phyloP scores from a whole-genome alignment of 2,888 invertebrate genomes.

The Penaeus monodon region DNA sequence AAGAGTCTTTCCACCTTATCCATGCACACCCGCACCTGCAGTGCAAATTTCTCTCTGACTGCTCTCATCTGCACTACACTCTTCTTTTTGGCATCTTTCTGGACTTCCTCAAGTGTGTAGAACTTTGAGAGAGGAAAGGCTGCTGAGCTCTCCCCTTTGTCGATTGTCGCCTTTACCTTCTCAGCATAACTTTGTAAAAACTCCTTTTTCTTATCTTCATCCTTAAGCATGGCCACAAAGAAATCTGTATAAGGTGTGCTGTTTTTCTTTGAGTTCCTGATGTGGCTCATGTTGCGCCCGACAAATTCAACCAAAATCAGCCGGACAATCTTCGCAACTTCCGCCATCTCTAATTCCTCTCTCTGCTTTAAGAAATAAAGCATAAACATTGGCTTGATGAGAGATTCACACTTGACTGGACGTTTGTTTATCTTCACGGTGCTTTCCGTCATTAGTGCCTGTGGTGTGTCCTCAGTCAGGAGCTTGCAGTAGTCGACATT shows the following conservation, averaged over 20 bases:
- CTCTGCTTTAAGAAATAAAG: conserved; percentile 9
- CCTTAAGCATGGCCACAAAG: conserved; percentile 8
- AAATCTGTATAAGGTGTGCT: conserved; percentile 32
- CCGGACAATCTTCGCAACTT: background rate
- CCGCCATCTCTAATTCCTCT: background rate
- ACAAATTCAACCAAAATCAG: conserved; percentile 42
- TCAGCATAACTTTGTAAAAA: background rate
- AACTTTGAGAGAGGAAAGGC: background rate
- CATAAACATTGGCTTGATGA: conserved; percentile 56
- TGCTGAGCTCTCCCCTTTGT: background rate
- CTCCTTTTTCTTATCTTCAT: conserved; percentile 1
- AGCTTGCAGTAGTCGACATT: conserved; percentile 15
- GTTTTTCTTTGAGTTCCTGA: background rate
- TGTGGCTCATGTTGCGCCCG: conserved; percentile 39
- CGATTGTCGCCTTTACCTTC: too few species aligned
- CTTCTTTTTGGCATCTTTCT: conserved; percentile 20
- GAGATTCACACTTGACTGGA: conserved; percentile 49
- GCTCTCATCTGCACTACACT: background rate
- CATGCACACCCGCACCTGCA: background rate
- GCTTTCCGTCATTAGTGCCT: conserved; percentile 57
- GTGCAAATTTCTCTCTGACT: background rate
- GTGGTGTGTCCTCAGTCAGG: conserved; percentile 30
- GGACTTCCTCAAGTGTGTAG: conserved; percentile 15
- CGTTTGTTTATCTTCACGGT: background rate
- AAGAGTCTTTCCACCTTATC: background rate